Evolutionary conservation across 2,888 invertebrate species (phyloP), one percentile per base, ranked within the genome.

Genomic region (Agonopterix arenella): DNA sequence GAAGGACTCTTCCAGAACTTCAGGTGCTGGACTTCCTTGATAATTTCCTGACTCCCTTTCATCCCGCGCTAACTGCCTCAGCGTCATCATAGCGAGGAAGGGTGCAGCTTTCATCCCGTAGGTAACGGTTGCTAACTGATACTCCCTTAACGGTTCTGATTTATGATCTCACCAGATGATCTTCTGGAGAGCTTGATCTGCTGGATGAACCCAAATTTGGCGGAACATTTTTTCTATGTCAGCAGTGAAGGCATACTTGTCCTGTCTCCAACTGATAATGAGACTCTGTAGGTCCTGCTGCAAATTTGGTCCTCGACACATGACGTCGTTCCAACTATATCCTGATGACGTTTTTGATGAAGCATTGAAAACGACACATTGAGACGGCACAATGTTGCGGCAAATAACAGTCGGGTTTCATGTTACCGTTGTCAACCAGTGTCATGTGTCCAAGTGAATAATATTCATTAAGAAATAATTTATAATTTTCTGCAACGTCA

Each of bases 21-120:
- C n/a, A n/a, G n/a, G n/a, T n/a, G n/a, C n/a, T n/a, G n/a, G n/a
- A n/a, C n/a, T n/a, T n/a, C n/a, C n/a, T n/a, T 16, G 16, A 16
- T 16, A 16, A 4, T n/a, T 47, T n/a, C 45, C 52, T 2, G 43
- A 48, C 2, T 50, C 36, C 9, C 36, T 4, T 36, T 57, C 57
- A 11, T 57, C 54, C 5, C 8, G 18, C 9, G 56, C 52, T n/a
- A 54, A 36, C 43, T 52, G 56, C 36, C 42, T 48, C 13, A 56
- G 16, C 1, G 56, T 56, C 51, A 52, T 54, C 54, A 56, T 54
- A 8, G 53, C 52, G 1, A 56, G 13, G 11, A 54, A 56, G 1
- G 52, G 54, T 10, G 45, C 28, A 10, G 37, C 48, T 11, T 54
- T 54, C 2, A 49, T 54, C 5, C 56, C 56, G 11, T 54, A 54